Conservation (phyloP, 37 sponge, comb jelly and placozoan genomes). For the Geodia barretti region DNA sequence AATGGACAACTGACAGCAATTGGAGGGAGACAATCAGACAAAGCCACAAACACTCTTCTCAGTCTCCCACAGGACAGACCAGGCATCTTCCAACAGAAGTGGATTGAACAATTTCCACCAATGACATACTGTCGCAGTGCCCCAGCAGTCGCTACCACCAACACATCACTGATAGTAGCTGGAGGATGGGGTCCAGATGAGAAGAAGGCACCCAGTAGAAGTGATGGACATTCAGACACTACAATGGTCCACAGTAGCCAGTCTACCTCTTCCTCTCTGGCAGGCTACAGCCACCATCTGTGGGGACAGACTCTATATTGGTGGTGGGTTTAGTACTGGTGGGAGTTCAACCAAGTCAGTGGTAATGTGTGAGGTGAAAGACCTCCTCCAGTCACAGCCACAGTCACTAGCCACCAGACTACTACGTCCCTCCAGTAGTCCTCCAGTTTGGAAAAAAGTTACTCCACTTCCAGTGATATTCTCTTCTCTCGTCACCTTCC, state of each 20-base stretch:
- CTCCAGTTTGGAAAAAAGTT: not conserved
- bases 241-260: not conserved
- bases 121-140: too few relatives aligned
- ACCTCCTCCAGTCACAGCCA: not conserved
- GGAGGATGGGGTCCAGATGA: too few relatives aligned
- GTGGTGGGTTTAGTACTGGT: not conserved
- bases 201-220: too few relatives aligned
- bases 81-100: too few relatives aligned
- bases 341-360: too few relatives aligned
- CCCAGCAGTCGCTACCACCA: too few relatives aligned
- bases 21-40: too few relatives aligned
- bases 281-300: conserved; percentile 1
- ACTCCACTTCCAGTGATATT: not conserved
- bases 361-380: not conserved
- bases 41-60: too few relatives aligned
- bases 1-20: too few relatives aligned
- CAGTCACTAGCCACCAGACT: not conserved
- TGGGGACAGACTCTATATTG: not conserved
- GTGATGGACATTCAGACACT: not conserved
- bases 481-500: not conserved
- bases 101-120: too few relatives aligned
- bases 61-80: too few relatives aligned
- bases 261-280: not conserved
- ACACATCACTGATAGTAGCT: too few relatives aligned
- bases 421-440: not conserved